Base-by-base conservation (phyloP, 1,140 invertebrate genomes). In the Drosophila paulistorum region DNA sequence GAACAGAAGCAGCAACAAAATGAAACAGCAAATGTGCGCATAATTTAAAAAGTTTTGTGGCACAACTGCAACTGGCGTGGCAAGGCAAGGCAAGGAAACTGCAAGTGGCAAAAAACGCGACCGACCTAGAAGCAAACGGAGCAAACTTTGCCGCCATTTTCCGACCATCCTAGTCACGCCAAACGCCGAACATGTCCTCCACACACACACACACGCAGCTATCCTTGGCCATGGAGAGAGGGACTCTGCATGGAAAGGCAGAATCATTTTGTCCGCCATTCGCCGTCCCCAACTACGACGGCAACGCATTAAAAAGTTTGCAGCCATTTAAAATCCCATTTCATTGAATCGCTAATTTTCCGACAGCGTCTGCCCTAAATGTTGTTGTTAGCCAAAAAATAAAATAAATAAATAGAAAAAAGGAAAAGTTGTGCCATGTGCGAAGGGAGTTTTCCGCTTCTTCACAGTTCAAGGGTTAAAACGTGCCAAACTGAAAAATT, bases 311-410 rank as follows among this genome's bases (percentile, higher is more conserved):
- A 89, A 90, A 90, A 90, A 91, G 83, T 90, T 90, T 90, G 73
- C 81, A 85, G 89, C 89, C 84, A 90, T 90, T 90, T 90, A 90
- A 90, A 91, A 91, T 91, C 89, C 83, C 89, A 90, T 90, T 90
- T 90, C 89, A 90, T 85, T 90, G 89, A 90, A 90, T 91, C 89
- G 89, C 89, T 90, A 90, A 90, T 90, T 91, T 89, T 84, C 78
- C 84, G 76, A 81, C 83, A 84, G 35, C 74, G 73, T 61, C 82
- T 73, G 77, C 66, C 72, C 45, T 51, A 51, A 51, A 65, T 35
- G 45, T 73, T 67, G 71, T 67, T 78, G 48, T 51, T 67, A 17
- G 30, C 75, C 63, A 42, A 77, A 71, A 42, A 48, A 68, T 23
- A 23, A 23, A 23, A 23, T 23, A 63, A 45, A 35, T 33, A 26